Evolutionary conservation across 1,140 invertebrate genomes (phyloP).

Genomic region (Bombus sylvicola): DNA sequence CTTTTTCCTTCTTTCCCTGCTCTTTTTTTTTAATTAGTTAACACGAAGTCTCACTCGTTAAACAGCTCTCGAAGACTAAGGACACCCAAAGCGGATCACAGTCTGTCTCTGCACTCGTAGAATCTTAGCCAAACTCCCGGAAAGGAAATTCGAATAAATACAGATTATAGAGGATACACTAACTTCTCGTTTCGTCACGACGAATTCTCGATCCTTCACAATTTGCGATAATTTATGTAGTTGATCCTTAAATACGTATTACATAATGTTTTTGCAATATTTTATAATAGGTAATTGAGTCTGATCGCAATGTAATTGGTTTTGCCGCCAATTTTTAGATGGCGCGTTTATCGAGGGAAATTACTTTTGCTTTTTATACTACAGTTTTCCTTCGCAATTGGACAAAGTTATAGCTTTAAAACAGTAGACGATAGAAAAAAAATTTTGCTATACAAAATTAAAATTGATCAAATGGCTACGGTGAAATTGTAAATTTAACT

Average conservation of each 20-base stretch:
- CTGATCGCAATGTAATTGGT: not conserved
- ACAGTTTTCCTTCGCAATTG: no score
- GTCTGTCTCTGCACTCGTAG: slow-evolving; percentile 77
- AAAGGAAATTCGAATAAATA: slow-evolving; percentile 41
- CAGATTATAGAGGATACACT: not conserved
- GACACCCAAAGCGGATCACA: slow-evolving; percentile 80
- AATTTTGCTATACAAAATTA: no score
- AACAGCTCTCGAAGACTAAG: slow-evolving; percentile 77
- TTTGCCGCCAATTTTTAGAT: not conserved
- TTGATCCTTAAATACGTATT: slow-evolving; percentile 3
- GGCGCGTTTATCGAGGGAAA: not conserved
- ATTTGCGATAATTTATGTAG: not conserved
- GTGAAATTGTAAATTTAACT: no score
- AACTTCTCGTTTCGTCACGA: slow-evolving; percentile 7
- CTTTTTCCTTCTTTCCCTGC: not conserved
- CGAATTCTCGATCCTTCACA: not conserved
- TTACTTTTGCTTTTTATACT: not conserved
- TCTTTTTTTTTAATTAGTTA: slow-evolving; percentile 18
- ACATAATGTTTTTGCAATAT: not conserved
- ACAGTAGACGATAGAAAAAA: no score
- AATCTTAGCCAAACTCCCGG: slow-evolving; percentile 60
- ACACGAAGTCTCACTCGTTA: slow-evolving; percentile 67
- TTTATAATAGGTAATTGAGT: no score
- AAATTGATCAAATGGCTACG: no score
- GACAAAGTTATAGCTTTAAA: no score